Evolutionary conservation across 2,113 vertebrate species (phyloP), one percentile per base, ranked within the genome.

Genomic region (Myxocyprinus asiaticus): DNA sequence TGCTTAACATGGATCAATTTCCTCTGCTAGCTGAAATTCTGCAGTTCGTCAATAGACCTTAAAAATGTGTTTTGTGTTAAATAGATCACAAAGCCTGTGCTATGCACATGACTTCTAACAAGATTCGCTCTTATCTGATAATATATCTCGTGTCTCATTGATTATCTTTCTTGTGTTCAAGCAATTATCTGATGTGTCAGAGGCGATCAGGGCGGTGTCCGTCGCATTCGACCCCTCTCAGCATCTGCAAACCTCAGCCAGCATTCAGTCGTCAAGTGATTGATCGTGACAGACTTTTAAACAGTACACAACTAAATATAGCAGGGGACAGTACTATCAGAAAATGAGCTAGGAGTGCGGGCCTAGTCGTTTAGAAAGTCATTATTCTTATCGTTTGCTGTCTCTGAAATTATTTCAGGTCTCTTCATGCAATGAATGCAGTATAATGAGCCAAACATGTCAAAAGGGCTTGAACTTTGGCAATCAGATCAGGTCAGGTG

Each of bases 401-500:
- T 93, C 91, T 93, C 88, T 92, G 90, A 96, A 97, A 95, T 96
- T 96, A 95, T 95, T 95, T 94, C 94, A 94, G 92, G 93, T 95
- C 91, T 95, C 93, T 94, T 90, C 94, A 91, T 93, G 93, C 92
- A 93, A 92, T 91, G 91, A 92, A 94, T 94, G 88, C 92, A 91
- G 95, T 96, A 95, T 97, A 95, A 97, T 96, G 96, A 95, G 95
- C 94, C 93, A 96, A 94, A 95, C 91, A 95, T 87, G 88, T 85
- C 87, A 86, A 81, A 88, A 89, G 87, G 74, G 48, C 86, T 89
- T 87, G 88, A 92, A 92, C 89, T 91, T 33, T 89, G 82, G 82
- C 87, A 88, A 93, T 93, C 90, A 87, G 86, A 82, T 77, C 76
- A 68, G 80, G 81, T 84, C 72, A 74, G 74, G 70, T 85, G 88